Evolutionary conservation across 23 tunicate species (phyloP), one percentile per base, ranked within the genome.

Genomic region (Phallusia fumigata): DNA sequence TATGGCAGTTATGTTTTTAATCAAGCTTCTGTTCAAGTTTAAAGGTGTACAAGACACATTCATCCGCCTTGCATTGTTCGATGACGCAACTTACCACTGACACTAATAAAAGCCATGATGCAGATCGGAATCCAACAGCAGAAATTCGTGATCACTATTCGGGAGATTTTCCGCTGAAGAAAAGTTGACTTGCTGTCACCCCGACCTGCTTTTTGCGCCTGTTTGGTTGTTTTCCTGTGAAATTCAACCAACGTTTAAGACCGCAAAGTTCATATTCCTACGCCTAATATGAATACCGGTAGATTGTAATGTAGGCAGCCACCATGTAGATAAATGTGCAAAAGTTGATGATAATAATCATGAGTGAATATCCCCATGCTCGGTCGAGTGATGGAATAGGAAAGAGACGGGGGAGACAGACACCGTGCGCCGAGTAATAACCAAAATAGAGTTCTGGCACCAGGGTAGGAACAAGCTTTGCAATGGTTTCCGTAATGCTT

Each of bases 101-200:
- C 77, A 24, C 79, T 84, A 22, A 90, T 84, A 74, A 90, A 90
- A 26, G 88, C 84, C 86, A 90, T 80, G 51, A 85, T 76, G 35
- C 95, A 90, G 30, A 90, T 80, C 0, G 95, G 95, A 12, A 90
- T 65, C 95, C 95, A 90, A 76, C 95, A 90, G 34, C 89, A 85
- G 35, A 86, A 77, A 32, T 86, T 77, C 45, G 95, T 75, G 22
- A 81, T 28, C 22, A 85, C 75, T 26, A 90, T 81, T 65, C 90
- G 64, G 31, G 90, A 81, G 10, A 90, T 65, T 50, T 90, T 90
- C 76, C 85, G 32, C 73, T 90, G 95, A 0, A 90, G 53, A n/a
- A 24, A 24, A 10, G 53, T 77, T 13, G 83, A 19, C 31, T 19
- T 79, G 35, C 83, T 79, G 30, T 53, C 83, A n/a, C 18, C 30